Evolutionary conservation across 2,113 vertebrate genomes (phyloP).

Genomic region (Piprites chloris): DNA sequence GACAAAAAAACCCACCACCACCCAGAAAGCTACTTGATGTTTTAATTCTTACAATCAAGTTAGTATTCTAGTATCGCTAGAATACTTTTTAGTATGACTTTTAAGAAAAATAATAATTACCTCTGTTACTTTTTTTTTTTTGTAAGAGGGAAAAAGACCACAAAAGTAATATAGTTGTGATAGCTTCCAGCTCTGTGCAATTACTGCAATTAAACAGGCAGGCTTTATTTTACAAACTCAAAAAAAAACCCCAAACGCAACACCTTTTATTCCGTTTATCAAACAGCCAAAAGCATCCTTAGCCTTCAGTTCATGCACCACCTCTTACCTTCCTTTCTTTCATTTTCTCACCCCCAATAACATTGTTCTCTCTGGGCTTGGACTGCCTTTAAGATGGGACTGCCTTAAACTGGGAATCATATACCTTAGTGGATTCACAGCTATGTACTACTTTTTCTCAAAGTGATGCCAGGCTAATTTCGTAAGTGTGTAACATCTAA

Average conservation of each 20-base stretch:
- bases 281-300: background rate
- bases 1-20: background rate
- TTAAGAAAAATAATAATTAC: background rate
- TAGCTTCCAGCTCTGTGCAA: background rate
- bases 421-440: background rate
- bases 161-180: background rate
- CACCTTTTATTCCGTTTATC: background rate
- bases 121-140: background rate
- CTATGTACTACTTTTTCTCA: background rate
- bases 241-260: background rate
- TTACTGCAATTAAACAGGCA: background rate
- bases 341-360: background rate
- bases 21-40: background rate
- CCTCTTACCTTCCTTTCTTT: background rate
- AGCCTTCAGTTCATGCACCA: background rate
- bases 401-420: background rate
- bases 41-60: background rate
- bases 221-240: background rate
- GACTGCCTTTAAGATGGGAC: background rate
- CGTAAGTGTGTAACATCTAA: background rate
- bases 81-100: background rate
- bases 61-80: background rate
- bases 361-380: background rate
- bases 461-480: background rate
- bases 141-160: background rate